Evolutionary conservation across 2,888 invertebrate genomes (phyloP), one percentile per base, ranked within the genome.

Genomic region (Dyspetes luteomarginatus): DNA sequence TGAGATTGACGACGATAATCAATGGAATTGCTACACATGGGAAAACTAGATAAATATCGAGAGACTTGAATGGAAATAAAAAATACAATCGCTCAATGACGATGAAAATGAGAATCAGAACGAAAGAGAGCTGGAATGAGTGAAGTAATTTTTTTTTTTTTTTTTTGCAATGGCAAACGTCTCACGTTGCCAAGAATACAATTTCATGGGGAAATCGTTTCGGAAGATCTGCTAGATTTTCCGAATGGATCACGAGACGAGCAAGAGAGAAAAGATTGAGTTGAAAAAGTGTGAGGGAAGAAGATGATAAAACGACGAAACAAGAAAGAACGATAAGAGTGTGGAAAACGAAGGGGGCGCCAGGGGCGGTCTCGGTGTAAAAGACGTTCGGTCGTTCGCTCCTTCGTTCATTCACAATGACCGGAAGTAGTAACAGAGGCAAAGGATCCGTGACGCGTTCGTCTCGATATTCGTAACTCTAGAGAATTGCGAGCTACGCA

Each of bases 371-470:
- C 72, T 55, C 52, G 55, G 56, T 64, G 78, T 74, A 73, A 79
- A 79, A 79, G 78, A 74, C 69, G 78, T 73, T 73, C 78, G 78
- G 78, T 73, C 69, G 78, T 73, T 73, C 78, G 78, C 36, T 78
- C 68, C 73, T 78, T 74, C 56, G 36, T 72, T 71, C 65, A 75
- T 75, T 75, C 69, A 79, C 79, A 79, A 79, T 79, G 79, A 79
- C 75, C 79, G 79, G 79, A 79, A 75, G 79, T 75, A 55, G 75
- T 79, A 79, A 79, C 69, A 64, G 69, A 79, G 64, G 56, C 41
- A 50, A 69, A 74, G 69, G 60, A 74, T 58, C 64, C 79, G 69
- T 74, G 74, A 79, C 79, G 74, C 64, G 19, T 15, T 45, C n/a
- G 15, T 52, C 17, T 26, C 17, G 17, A 52, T 52, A 52, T 52